A percentile compares a stretch with the other conserved stretches of the same genome.
Evolutionary conservation across 2,113 vertebrate genomes (phyloP).

Genomic region (Ciconia stormi): DNA sequence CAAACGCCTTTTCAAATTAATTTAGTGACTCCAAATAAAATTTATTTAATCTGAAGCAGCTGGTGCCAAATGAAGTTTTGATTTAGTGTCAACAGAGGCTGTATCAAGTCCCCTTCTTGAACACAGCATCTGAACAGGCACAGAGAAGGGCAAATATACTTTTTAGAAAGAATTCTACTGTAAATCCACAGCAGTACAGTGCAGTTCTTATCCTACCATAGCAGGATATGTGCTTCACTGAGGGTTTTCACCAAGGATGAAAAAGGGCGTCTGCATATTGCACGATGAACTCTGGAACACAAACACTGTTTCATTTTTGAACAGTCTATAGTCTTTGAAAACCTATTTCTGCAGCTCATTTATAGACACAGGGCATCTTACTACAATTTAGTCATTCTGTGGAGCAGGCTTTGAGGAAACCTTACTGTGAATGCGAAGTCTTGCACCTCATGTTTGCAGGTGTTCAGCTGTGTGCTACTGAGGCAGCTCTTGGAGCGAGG

Average conservation of each 20-base stretch:
- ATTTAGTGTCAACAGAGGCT: background rate
- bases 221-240: background rate
- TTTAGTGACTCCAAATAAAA: background rate
- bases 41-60: background rate
- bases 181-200: background rate
- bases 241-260: background rate
- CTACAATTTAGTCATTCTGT: background rate
- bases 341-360: background rate
- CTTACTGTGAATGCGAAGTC: background rate
- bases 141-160: background rate
- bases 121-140: background rate
- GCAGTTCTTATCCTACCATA: background rate
- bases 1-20: background rate
- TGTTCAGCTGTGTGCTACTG: rapidly evolving
- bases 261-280: background rate
- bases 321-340: background rate
- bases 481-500: background rate
- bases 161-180: background rate
- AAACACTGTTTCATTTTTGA: background rate
- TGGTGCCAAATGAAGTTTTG: background rate
- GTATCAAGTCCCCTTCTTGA: background rate
- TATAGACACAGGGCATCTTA: background rate
- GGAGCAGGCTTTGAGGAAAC: background rate
- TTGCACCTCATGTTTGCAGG: background rate
- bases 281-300: background rate